Percentiles rank a stretch among this genome's conserved stretches.
Evolutionary conservation across 2,113 vertebrate genomes (phyloP).

Genomic region (Apeltes quadracus): DNA sequence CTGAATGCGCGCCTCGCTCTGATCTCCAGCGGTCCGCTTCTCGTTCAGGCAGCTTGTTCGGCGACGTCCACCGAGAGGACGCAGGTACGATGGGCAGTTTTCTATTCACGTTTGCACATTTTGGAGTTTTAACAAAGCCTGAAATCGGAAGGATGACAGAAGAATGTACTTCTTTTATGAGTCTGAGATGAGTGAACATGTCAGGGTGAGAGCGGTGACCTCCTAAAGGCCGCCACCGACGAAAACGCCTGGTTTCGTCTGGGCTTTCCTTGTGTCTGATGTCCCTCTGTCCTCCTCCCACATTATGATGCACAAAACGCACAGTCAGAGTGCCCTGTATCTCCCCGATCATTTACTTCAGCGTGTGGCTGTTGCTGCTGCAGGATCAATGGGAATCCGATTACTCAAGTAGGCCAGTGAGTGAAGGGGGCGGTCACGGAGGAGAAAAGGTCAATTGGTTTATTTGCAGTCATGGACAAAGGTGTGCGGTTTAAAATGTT

Average conservation of each 20-base stretch:
- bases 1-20: conserved; percentile 48
- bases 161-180: not conserved
- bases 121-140: conserved; percentile 31
- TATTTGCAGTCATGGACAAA: conserved; percentile 5
- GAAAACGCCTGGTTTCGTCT: too few species aligned
- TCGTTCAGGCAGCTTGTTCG: conserved; percentile 41
- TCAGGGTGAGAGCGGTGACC: too few species aligned
- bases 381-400: conserved; percentile 66
- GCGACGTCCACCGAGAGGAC: conserved; percentile 44
- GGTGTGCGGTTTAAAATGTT: conserved; percentile 15
- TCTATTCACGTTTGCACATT: conserved; percentile 1
- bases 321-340: conserved; percentile 29
- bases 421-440: conserved; percentile 29
- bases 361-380: conserved; percentile 31
- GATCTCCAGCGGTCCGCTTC: conserved; percentile 42
- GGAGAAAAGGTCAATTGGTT: conserved; percentile 24
- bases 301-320: not conserved
- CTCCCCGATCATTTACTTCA: conserved; percentile 30
- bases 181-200: conserved; percentile 7
- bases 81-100: conserved; percentile 63
- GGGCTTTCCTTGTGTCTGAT: conserved; percentile 4
- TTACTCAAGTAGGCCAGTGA: conserved; percentile 64
- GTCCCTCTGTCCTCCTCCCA: conserved; percentile 14
- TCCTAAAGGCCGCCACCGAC: too few species aligned
- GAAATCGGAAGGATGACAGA: not conserved